These are phyloP conservation scores for Ammodytes dubius DNA, from an alignment of 2,113 vertebrate genomes.

Conservation along the genomic window DNA sequence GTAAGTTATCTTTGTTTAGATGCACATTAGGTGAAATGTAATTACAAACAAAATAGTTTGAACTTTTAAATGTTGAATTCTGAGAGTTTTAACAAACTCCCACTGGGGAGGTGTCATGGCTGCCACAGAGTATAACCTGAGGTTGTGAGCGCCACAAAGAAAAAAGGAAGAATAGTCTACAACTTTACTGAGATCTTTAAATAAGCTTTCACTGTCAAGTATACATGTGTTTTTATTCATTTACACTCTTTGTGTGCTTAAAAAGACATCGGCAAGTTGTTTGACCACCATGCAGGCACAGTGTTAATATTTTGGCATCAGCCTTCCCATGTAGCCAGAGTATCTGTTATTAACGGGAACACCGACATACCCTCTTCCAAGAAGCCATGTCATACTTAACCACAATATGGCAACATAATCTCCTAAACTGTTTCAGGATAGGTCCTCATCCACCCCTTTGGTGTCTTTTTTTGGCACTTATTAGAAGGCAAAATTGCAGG, in stretches of 20 bases:
- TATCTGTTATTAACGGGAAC: not conserved
- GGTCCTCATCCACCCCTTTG: constrained; percentile 31
- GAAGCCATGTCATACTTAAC: constrained; percentile 21
- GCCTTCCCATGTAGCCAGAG: not conserved
- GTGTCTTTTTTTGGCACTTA: constrained; percentile 19
- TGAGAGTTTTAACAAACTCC: not conserved
- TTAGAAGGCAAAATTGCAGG: constrained; percentile 59
- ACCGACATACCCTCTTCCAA: not conserved
- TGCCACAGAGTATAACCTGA: not conserved
- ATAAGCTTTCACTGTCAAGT: not conserved
- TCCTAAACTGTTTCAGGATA: constrained; percentile 2
- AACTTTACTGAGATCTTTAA: not conserved
- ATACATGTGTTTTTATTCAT: too few species aligned
- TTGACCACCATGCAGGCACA: not conserved
- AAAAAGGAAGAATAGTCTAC: not conserved
- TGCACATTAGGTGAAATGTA: not conserved
- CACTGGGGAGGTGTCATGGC: not conserved
- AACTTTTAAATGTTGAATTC: not conserved
- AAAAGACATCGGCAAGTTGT: not conserved
- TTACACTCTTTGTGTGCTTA: not conserved
- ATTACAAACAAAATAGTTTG: not conserved
- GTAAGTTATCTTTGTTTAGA: not conserved
- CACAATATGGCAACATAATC: constrained; percentile 21
- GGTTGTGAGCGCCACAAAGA: not conserved
- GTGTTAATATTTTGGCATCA: not conserved